Evolutionary conservation across 53 echinoderm and acorn worm genomes (phyloP), one percentile per base, ranked within the genome.

Genomic region (Mesocentrotus franciscanus): DNA sequence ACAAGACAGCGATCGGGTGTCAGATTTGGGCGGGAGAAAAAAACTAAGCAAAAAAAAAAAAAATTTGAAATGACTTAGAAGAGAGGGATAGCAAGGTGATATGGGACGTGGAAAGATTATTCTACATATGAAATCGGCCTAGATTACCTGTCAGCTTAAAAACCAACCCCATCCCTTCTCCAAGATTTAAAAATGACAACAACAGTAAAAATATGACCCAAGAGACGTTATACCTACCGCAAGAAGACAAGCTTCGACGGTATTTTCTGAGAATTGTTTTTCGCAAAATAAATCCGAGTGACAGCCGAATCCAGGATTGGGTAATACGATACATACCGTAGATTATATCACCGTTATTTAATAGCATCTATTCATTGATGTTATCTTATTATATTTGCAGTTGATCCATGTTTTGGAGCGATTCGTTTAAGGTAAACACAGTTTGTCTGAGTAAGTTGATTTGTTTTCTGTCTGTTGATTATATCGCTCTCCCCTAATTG

Each of bases 1-100:
- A 4, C 8, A 36, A 26, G 91, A 66, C 34, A 18, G 91, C 61
- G 91, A 64, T 91, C 64, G 68, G 91, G 91, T 91, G 68, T 91
- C 91, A 27, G 66, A 58, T 56, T 58, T 56, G 58, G 26, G 87
- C 58, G 87, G 57, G n/a, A n/a, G 15, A 85, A 39, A 42, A 81
- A 42, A 74, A 74, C n/a, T 30, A 74, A 74, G 32, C 29, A 74
- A 74, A 74, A 32, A 74, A 74, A 49, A 64, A 64, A 64, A 61
- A 10, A 61, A 64, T 49, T 49, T 36, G 36, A 81, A 81, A 81
- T 33, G 36, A 81, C 81, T 39, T 8, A 7, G 49, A 42, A 13
- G 81, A 81, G 22, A 36, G 36, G 18, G 8, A 22, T 7, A 81
- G 7, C 30, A 33, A 33, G 22, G 36, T 22, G 49, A 36, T 81